Evolutionary conservation across 2,797 vertebrate genomes (phyloP).

Genomic region (Salmo trutta): DNA sequence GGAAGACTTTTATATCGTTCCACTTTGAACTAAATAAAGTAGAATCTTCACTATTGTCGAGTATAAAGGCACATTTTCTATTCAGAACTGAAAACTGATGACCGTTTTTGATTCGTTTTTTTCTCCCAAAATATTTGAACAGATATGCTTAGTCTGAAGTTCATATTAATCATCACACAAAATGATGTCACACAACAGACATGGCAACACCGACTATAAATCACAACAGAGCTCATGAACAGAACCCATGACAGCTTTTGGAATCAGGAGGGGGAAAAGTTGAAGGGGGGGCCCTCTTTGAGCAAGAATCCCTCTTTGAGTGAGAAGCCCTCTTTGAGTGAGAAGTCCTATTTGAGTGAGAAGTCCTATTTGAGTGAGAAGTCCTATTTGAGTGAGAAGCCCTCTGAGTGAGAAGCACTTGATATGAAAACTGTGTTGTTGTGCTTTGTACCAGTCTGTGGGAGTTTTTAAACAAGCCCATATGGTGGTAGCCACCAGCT

Average conservation of each 20-base stretch:
- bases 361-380: slow-evolving; percentile 36
- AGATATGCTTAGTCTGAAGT: slow-evolving; percentile 61
- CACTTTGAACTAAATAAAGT: background rate
- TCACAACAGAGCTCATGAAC: slow-evolving; percentile 73
- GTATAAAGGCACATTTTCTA: background rate
- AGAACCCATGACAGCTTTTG: slow-evolving; percentile 75
- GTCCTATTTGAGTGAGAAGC: slow-evolving; percentile 62
- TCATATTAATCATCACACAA: slow-evolving; percentile 73
- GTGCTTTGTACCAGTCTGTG: slow-evolving; percentile 80
- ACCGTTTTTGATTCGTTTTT: slow-evolving; percentile 18
- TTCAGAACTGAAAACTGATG: background rate
- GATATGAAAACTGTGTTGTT: slow-evolving; percentile 84
- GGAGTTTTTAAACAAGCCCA: slow-evolving; percentile 84
- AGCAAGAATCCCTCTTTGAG: slow-evolving; percentile 32
- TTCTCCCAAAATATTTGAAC: slow-evolving; percentile 35
- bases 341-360: slow-evolving; percentile 39
- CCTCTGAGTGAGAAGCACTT: slow-evolving; percentile 74
- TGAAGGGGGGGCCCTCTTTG: slow-evolving; percentile 50
- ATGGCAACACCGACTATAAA: slow-evolving; percentile 74
- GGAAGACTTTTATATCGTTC: slow-evolving; percentile 33
- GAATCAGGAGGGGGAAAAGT: slow-evolving; percentile 71
- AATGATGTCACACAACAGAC: slow-evolving; percentile 74
- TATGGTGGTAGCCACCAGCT: slow-evolving; percentile 84
- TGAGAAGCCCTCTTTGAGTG: slow-evolving; percentile 63
- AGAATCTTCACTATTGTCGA: slow-evolving; percentile 17